phyloP scores from a whole-genome alignment of 2,113 vertebrate genomes.

The Myiagra hebetior region DNA sequence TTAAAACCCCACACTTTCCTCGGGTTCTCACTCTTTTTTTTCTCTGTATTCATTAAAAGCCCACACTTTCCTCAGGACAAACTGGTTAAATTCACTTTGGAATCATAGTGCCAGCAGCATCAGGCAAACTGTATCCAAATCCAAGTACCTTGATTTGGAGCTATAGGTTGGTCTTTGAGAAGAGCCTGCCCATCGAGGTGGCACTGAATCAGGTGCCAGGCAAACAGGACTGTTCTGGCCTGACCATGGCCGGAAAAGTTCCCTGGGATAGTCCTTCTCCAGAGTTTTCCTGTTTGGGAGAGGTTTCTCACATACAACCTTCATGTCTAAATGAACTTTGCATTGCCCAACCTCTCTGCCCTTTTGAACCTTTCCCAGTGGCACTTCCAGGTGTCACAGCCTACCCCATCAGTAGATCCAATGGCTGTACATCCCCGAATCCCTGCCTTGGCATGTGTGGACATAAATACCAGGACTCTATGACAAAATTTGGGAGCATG shows the following conservation, averaged over 20 bases:
- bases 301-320: not conserved
- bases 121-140: not conserved
- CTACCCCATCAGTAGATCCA: not conserved
- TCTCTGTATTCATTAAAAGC: not conserved
- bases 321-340: not conserved
- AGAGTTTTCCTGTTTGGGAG: not conserved
- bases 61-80: not conserved
- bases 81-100: not conserved
- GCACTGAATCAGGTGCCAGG: not conserved
- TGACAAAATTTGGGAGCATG: fast-evolving
- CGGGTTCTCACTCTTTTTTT: not conserved
- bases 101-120: not conserved
- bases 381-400: not conserved
- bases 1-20: not conserved
- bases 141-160: not conserved
- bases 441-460: fast-evolving
- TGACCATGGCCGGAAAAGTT: not conserved
- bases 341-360: not conserved
- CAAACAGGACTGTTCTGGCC: not conserved
- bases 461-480: fast-evolving
- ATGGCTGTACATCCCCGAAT: not conserved
- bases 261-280: not conserved
- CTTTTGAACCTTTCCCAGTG: not conserved
- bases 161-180: not conserved
- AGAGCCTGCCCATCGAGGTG: not conserved